Percentiles rank a stretch among this genome's conserved stretches.
Evolutionary conservation across 2,797 vertebrate species (phyloP).

Genomic region (Brachyalestes nurse): DNA sequence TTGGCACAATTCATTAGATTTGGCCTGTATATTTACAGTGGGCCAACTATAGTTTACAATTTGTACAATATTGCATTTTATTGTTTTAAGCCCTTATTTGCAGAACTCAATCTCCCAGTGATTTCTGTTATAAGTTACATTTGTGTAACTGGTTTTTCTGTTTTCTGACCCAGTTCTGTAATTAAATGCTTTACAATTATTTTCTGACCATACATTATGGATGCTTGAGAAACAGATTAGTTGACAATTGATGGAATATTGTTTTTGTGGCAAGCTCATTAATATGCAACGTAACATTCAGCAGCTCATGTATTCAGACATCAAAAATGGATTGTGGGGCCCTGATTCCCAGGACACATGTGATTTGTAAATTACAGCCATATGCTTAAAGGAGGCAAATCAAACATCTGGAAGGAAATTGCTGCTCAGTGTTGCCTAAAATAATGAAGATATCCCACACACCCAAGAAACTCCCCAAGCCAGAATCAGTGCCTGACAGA

Average conservation of each 20-base stretch:
- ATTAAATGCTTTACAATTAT: too few species aligned
- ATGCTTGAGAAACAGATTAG: neutral
- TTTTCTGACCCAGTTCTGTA: too few species aligned
- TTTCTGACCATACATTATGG: neutral
- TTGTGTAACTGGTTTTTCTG: too few species aligned
- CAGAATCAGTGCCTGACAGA: slow-evolving; percentile 29
- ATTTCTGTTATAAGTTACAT: too few species aligned
- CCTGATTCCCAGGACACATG: neutral
- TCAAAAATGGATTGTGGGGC: slow-evolving; percentile 16
- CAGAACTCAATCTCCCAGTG: too few species aligned
- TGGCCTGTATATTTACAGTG: too few species aligned
- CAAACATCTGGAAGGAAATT: slow-evolving; percentile 47
- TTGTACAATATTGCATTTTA: too few species aligned
- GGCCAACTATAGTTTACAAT: too few species aligned
- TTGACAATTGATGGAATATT: neutral
- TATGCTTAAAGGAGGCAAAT: slow-evolving; percentile 42
- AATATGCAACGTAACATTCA: neutral
- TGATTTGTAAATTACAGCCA: slow-evolving; percentile 35
- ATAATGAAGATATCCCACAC: slow-evolving; percentile 30
- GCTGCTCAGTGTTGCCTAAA: slow-evolving; percentile 10
- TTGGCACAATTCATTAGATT: too few species aligned
- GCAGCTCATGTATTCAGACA: slow-evolving; percentile 12
- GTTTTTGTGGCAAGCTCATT: neutral
- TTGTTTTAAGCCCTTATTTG: too few species aligned
- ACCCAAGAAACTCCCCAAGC: neutral